Evolutionary conservation across 2,888 invertebrate genomes (phyloP).

Genomic region (Sphaerophoria rueppellii): DNA sequence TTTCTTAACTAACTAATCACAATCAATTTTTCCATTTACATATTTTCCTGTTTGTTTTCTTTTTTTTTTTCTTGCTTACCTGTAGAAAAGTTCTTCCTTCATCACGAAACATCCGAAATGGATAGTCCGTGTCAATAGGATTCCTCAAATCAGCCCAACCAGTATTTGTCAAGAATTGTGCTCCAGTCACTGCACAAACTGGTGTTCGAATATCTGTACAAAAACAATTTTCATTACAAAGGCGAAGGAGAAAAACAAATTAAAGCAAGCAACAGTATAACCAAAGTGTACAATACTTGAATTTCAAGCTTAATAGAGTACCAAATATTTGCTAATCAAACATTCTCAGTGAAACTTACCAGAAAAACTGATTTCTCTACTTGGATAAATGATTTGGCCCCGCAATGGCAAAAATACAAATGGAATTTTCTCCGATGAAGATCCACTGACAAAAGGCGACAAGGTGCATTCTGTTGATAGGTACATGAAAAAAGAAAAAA

Average conservation of each 20-base stretch:
- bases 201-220: slow-evolving; percentile 88
- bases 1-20: no score
- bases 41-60: no score
- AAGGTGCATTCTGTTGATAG: slow-evolving; percentile 88
- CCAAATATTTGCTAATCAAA: slow-evolving; percentile 25
- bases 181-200: slow-evolving; percentile 92
- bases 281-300: slow-evolving; percentile 15
- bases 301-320: slow-evolving; percentile 4
- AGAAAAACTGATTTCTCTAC: slow-evolving; percentile 91
- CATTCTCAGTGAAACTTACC: slow-evolving; percentile 80
- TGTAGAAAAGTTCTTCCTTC: slow-evolving; percentile 91
- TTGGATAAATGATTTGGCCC: slow-evolving; percentile 94
- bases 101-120: slow-evolving; percentile 91
- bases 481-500: slow-evolving; percentile 51
- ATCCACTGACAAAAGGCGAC: slow-evolving; percentile 89
- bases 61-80: slow-evolving; percentile 82
- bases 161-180: slow-evolving; percentile 89
- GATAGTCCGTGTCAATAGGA: slow-evolving; percentile 89
- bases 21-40: no score
- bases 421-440: slow-evolving; percentile 90
- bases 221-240: neutral
- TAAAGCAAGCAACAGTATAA: slow-evolving; percentile 33
- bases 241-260: neutral
- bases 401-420: slow-evolving; percentile 92
- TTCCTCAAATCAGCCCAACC: slow-evolving; percentile 92